These are phyloP conservation scores for Ceriagrion tenellum DNA, from an alignment of 2,888 invertebrate genomes.

Conservation along the genomic window DNA sequence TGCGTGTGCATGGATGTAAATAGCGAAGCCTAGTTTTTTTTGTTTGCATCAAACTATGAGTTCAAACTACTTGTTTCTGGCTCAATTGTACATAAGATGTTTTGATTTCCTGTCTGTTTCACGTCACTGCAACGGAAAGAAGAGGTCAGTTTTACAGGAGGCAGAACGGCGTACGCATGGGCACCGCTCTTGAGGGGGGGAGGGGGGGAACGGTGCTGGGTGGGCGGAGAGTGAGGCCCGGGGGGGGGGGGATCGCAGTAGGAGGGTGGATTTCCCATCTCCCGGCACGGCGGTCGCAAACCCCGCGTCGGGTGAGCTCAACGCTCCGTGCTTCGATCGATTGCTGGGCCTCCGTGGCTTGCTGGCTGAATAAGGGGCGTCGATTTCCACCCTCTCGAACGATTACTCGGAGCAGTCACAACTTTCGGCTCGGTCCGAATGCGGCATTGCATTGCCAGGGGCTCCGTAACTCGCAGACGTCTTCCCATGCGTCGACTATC, in stretches of 20 bases:
- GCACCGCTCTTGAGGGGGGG: neutral
- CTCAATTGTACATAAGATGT: neutral
- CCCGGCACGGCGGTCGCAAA: neutral
- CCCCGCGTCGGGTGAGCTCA: too few relatives aligned
- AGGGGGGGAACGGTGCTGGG: too few relatives aligned
- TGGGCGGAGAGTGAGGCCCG: too few relatives aligned
- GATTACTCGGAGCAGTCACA: neutral
- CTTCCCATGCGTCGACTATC: too few relatives aligned
- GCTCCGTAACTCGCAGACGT: too few relatives aligned
- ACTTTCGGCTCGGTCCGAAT: neutral
- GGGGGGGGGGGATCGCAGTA: too few relatives aligned
- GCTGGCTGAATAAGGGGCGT: too few relatives aligned
- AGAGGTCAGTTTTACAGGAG: neutral
- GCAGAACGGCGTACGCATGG: neutral
- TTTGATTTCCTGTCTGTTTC: neutral
- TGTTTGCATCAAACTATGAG: constrained; percentile 45
- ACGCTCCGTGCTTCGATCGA: too few relatives aligned
- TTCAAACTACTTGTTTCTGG: neutral
- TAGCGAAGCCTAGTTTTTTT: neutral
- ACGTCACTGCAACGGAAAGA: neutral
- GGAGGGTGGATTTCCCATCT: too few relatives aligned
- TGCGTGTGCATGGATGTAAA: neutral
- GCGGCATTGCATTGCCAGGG: too few relatives aligned
- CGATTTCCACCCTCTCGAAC: too few relatives aligned
- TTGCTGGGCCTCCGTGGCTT: too few relatives aligned